These are phyloP conservation scores for Ardeotis arabs DNA, from an alignment of 2,113 vertebrate species.

Conservation along the genomic window DNA sequence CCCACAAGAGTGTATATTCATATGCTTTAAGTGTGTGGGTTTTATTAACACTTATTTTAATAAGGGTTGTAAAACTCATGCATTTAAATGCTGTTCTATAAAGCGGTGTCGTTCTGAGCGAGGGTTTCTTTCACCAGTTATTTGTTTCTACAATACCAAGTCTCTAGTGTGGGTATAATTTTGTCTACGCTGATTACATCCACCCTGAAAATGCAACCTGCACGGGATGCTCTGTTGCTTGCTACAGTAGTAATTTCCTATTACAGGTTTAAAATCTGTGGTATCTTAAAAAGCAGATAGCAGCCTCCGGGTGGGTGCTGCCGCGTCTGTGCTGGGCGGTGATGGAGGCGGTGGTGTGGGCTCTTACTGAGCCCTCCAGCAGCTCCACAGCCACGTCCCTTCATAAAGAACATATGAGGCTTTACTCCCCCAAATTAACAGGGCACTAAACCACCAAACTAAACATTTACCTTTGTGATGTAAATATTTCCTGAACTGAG, in stretches of 20 bases:
- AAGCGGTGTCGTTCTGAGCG: background rate
- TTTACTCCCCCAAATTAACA: background rate
- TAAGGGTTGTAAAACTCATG: background rate
- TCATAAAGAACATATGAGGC: background rate
- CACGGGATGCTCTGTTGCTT: background rate
- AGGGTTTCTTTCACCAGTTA: background rate
- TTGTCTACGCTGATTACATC: rapidly evolving
- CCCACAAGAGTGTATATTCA: background rate
- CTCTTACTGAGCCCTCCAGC: background rate
- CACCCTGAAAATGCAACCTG: background rate
- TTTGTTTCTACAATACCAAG: background rate
- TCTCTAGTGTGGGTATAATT: background rate
- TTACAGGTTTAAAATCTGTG: background rate
- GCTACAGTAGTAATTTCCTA: background rate
- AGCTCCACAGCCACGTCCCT: background rate
- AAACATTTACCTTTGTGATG: slow-evolving; percentile 36
- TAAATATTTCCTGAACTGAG: slow-evolving; percentile 31
- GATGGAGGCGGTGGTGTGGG: rapidly evolving
- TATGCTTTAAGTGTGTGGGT: background rate
- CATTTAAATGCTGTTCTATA: background rate
- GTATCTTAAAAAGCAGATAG: background rate
- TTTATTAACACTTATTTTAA: slow-evolving; percentile 21
- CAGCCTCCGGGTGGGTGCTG: background rate
- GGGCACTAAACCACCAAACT: background rate
- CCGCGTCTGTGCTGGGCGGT: background rate